Base-by-base conservation (phyloP, 2,113 vertebrate species). In the Panthera uncia region DNA sequence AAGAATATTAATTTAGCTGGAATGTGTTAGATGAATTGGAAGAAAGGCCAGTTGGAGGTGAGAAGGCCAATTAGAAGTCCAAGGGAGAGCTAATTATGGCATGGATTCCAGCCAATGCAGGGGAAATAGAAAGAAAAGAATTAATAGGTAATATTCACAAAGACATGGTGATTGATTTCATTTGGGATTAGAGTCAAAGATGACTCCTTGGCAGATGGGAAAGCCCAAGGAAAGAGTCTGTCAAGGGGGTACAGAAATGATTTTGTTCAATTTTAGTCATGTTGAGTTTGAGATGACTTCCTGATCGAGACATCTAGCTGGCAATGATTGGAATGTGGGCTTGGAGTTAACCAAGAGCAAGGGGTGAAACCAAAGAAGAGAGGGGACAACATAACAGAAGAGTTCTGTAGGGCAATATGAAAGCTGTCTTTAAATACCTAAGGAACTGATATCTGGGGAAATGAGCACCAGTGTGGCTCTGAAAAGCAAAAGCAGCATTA, bases 41-140 rank as follows among this genome's bases (percentile, higher is more conserved):
- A 95, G 33, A 73, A 93, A 93, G 89, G 45, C 25, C 23, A 96
- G 7, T 27, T 33, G 48, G 74, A 96, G 63, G 85, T 91, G 61
- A 96, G 74, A 82, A 93, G 71, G 65, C 61, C 82, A 79, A 48
- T 96, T 96, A 96, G 36, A 94, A 80, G 61, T 87, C 69, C 36
- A 85, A 38, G 69, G 15, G 57, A 96, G 66, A 78, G 25, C 21
- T 68, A 81, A 89, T 94, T 90, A 90, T 55, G 61, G 38, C 0
- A 0, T 90, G 74, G 76, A 73, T 78, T 63, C 38, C 23, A 95
- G 68, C 55, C 81, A 91, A 96, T 48, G 4, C 36, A 82, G 66
- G 68, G 19, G 9, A 95, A 78, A 55, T 45, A 31, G 14, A 4
- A 93, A 83, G 33, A 38, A 71, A 78, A 7, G 8, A 79, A 83